Conservation (phyloP, 2,888 invertebrate species). For the Caenorhabditis panamensis region DNA sequence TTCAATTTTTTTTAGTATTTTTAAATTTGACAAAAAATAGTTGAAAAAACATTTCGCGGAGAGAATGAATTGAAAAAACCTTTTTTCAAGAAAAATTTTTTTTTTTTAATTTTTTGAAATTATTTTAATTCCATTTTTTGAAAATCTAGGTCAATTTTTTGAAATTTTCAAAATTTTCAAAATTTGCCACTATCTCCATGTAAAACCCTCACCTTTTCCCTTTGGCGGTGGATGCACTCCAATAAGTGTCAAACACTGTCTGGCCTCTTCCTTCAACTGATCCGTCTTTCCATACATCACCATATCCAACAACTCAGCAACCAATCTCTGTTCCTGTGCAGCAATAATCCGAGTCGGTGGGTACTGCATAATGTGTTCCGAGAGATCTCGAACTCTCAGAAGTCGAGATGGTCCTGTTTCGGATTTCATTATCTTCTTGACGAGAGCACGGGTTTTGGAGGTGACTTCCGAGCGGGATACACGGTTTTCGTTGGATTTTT, state of each 20-base stretch:
- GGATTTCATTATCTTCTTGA: slow-evolving; percentile 66
- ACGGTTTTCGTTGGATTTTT: slow-evolving; percentile 66
- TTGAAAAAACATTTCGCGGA: too few relatives aligned
- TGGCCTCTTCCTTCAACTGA: slow-evolving; percentile 66
- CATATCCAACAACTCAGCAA: slow-evolving; percentile 68
- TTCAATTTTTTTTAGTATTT: too few relatives aligned
- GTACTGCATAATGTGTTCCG: slow-evolving; percentile 72
- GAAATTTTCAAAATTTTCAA: background rate
- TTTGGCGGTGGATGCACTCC: slow-evolving; percentile 70
- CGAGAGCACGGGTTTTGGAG: slow-evolving; percentile 66
- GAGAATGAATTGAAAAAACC: too few relatives aligned
- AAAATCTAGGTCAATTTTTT: background rate
- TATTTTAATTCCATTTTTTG: too few relatives aligned
- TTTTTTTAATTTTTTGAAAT: too few relatives aligned
- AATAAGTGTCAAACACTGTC: slow-evolving; percentile 75
- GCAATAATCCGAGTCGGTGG: slow-evolving; percentile 75
- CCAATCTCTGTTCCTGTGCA: slow-evolving; percentile 65
- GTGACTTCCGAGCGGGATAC: slow-evolving; percentile 72
- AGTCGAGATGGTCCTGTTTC: slow-evolving; percentile 66
- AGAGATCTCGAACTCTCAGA: slow-evolving; percentile 69
- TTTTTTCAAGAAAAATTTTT: too few relatives aligned
- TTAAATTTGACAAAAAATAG: too few relatives aligned
- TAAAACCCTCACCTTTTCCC: slow-evolving; percentile 44
- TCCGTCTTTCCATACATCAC: slow-evolving; percentile 62
- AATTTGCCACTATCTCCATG: background rate